Conservation (phyloP, 2,888 invertebrate species). For the Mimas tiliae region DNA sequence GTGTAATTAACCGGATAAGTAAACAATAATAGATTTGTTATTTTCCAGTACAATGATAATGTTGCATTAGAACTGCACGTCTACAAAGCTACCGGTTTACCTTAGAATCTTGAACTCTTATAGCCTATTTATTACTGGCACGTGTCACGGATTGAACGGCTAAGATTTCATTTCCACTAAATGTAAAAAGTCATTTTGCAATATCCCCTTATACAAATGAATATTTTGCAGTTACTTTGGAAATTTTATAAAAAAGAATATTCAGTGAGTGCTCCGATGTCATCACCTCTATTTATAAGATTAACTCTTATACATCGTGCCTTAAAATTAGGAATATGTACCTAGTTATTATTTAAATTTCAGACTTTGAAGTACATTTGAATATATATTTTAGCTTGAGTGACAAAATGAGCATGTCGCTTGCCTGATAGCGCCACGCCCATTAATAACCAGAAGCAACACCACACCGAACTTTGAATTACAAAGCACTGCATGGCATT, state of each 20-base stretch:
- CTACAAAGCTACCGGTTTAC: conserved; percentile 15
- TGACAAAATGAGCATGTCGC: too few species aligned
- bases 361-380: neutral
- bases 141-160: neutral
- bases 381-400: too few species aligned
- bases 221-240: too few species aligned
- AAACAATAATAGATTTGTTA: conserved; percentile 33
- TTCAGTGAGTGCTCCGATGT: neutral
- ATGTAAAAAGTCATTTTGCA: neutral
- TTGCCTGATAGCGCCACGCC: too few species aligned
- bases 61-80: conserved; percentile 33
- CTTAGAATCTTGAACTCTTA: conserved; percentile 12
- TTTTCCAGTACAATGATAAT: conserved; percentile 38
- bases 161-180: neutral
- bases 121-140: neutral
- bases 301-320: too few species aligned
- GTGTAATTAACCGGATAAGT: neutral
- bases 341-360: neutral
- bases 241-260: too few species aligned
- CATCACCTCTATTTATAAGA: too few species aligned
- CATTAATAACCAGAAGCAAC: too few species aligned
- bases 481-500: too few species aligned
- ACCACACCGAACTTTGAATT: too few species aligned
- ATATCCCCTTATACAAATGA: too few species aligned
- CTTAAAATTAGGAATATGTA: neutral